A percentile compares a stretch with the other conserved stretches of the same genome.
Conservation (phyloP, 1,140 invertebrate genomes). For the Orchestia grillus region DNA sequence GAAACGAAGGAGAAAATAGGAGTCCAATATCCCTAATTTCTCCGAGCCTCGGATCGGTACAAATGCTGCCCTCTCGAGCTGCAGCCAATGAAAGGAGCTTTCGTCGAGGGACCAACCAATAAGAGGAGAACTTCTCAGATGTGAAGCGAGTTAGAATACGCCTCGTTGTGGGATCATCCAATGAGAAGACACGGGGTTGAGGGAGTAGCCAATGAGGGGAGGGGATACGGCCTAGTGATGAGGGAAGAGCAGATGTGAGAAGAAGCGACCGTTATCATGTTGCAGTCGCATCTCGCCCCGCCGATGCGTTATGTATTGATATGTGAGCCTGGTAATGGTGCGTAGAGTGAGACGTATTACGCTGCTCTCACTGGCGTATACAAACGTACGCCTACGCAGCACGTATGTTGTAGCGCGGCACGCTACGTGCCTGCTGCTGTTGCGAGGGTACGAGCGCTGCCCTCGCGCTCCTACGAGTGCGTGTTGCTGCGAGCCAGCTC, state of each 20-base stretch:
- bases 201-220: neutral
- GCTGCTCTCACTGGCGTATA: neutral
- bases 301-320: neutral
- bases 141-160: neutral
- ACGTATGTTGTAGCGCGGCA: too few relatives aligned
- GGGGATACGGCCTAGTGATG: neutral
- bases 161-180: neutral
- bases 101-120: neutral
- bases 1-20: neutral
- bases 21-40: neutral
- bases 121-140: neutral
- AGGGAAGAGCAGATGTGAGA: neutral
- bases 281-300: neutral
- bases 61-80: neutral
- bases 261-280: constrained; percentile 2
- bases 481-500: too few relatives aligned
- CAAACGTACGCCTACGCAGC: too few relatives aligned
- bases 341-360: neutral
- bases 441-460: too few relatives aligned
- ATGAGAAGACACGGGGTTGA: neutral
- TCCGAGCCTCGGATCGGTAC: neutral
- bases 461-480: too few relatives aligned
- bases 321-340: neutral
- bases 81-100: neutral
- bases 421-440: too few relatives aligned